A percentile compares a stretch with the other conserved stretches of the same genome.
These are phyloP conservation scores for Odontamblyopus lacepedii DNA, from an alignment of 2,797 vertebrate species.

Conservation along the genomic window DNA sequence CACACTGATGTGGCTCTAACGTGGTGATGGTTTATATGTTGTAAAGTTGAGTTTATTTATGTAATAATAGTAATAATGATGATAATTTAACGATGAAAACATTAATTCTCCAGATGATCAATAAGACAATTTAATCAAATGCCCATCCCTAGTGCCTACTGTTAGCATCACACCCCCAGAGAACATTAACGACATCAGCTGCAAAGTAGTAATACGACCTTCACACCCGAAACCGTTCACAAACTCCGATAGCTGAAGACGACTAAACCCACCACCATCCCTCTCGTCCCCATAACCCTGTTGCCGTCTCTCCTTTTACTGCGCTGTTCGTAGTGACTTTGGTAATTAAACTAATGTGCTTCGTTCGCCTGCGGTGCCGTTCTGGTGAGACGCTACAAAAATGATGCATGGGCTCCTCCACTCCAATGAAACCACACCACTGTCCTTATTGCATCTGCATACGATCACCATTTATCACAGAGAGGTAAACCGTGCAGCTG, in stretches of 20 bases:
- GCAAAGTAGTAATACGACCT: too few species aligned
- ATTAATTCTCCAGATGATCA: too few species aligned
- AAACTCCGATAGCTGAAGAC: neutral
- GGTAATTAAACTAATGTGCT: slow-evolving; percentile 4
- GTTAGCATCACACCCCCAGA: too few species aligned
- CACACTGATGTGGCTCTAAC: too few species aligned
- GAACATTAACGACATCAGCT: too few species aligned
- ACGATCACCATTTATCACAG: slow-evolving; percentile 1
- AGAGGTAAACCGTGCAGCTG: neutral
- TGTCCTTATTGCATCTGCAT: slow-evolving; percentile 7
- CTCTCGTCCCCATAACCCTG: neutral
- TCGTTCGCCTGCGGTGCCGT: slow-evolving; percentile 31
- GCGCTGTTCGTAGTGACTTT: neutral
- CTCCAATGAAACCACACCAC: slow-evolving; percentile 50
- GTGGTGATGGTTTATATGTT: too few species aligned
- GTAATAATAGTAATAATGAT: too few species aligned
- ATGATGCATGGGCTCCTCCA: slow-evolving; percentile 62
- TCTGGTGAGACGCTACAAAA: slow-evolving; percentile 58
- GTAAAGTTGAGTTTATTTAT: too few species aligned
- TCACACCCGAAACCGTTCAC: neutral
- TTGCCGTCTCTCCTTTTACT: neutral
- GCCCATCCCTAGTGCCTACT: too few species aligned
- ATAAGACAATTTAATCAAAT: too few species aligned
- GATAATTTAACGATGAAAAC: too few species aligned
- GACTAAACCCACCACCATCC: neutral